Base-by-base conservation (phyloP, 2,797 vertebrate species). In the Arrhamphus sclerolepis region DNA sequence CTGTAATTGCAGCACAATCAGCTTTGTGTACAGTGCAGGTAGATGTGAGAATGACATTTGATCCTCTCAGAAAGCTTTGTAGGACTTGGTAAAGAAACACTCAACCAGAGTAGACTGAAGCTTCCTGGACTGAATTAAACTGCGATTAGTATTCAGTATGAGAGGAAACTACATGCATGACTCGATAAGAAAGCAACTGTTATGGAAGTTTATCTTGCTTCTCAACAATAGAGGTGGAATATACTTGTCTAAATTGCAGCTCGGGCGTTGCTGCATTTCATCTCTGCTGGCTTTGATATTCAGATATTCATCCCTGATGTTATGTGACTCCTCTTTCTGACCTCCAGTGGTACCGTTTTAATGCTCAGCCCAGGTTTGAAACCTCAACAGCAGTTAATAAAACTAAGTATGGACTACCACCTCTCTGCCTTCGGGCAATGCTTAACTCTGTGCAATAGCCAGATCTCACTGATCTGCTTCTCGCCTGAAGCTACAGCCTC, bases 1-100 rank as follows among this genome's bases (percentile, higher is more conserved):
- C 76, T 77, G 62, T 71, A 60, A 63, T 67, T 66, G 75, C 66
- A 71, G 70, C 67, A 68, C 63, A 75, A 80, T 50, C 48, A 49
- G 61, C 52, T 75, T 75, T 77, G 66, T 83, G 71, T 72, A 75
- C 71, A 62, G 66, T 57, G 68, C 62, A 83, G 75, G 78, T 81
- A 73, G 77, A 81, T 78, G 73, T 76, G 29, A 82, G 55, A 78
- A 70, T 81, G 82, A 89, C 78, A 88, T 88, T 77, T 80, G 70
- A 83, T 75, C 59, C 71, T 64, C 20, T 38, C 62, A 66, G 58
- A 61, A 78, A 82, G 80, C 82, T 84, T 80, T 77, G 70, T 72
- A 70, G 75, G 70, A 78, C 72, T 81, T 63, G 78, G 62, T 52
- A 17, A 80, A 73, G 60, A 38, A 8, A 3, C 29, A 29, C 29